Percentiles rank a stretch among this genome's conserved stretches.
Conservation (phyloP, 2,888 invertebrate genomes). For the Troides oblongomaculatus region DNA sequence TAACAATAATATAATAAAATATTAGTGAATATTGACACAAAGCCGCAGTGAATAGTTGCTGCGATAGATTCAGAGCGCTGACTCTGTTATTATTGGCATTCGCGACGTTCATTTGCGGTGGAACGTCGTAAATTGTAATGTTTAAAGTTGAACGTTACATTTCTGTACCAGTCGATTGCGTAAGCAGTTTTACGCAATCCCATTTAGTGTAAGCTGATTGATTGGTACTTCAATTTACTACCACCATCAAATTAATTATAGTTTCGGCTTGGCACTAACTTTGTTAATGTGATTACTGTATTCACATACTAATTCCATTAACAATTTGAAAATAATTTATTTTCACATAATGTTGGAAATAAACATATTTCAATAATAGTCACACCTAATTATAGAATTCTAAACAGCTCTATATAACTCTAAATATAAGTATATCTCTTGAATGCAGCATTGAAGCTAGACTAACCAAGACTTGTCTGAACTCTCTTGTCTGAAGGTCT, state of each 20-base stretch:
- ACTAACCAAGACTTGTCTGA: too few relatives aligned
- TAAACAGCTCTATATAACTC: too few relatives aligned
- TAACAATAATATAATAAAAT: not conserved
- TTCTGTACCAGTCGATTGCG: constrained; percentile 30
- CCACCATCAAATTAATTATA: constrained; percentile 7
- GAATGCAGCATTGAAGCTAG: too few relatives aligned
- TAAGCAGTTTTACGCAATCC: constrained; percentile 20
- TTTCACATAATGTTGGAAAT: too few relatives aligned
- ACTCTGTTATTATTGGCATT: constrained; percentile 59
- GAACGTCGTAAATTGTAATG: constrained; percentile 54
- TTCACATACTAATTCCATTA: not conserved
- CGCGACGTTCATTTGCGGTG: constrained; percentile 48
- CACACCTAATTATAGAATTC: too few relatives aligned
- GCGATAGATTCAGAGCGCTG: not conserved
- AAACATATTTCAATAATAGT: too few relatives aligned
- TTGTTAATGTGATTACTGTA: not conserved
- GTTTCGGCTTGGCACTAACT: not conserved
- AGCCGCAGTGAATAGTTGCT: constrained; percentile 2
- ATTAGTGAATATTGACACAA: not conserved
- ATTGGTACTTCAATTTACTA: constrained; percentile 19
- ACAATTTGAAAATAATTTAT: not conserved
- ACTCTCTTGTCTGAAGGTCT: too few relatives aligned
- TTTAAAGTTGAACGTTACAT: constrained; percentile 39
- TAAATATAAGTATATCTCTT: too few relatives aligned
- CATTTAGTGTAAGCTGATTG: constrained; percentile 20